Conservation (phyloP, 92 coral and sea anemone genomes). For the Siderastrea radians region DNA sequence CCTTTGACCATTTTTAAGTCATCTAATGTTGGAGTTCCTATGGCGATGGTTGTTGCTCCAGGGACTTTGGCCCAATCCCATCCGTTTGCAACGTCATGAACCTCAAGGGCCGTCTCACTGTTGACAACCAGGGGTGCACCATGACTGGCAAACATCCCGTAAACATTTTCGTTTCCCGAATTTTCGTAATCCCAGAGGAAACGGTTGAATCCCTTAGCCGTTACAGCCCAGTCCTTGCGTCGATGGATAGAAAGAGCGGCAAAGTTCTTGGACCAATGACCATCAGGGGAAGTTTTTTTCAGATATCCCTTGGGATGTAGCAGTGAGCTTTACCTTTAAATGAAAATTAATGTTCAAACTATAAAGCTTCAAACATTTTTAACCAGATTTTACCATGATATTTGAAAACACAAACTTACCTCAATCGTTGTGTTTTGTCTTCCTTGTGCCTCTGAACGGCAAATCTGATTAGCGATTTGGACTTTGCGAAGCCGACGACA, state of each 20-base stretch:
- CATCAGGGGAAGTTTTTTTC: constrained; percentile 73
- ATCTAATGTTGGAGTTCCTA: constrained; percentile 26
- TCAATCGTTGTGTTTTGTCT: no score
- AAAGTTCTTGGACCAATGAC: constrained; percentile 87
- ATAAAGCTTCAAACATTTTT: neutral
- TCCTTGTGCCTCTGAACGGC: no score
- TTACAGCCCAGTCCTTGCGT: constrained; percentile 79
- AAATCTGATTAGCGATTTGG: no score
- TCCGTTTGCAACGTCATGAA: constrained; percentile 72
- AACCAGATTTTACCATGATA: neutral
- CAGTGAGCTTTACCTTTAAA: constrained; percentile 33
- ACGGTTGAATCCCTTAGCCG: constrained; percentile 82
- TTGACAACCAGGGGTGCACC: constrained; percentile 79
- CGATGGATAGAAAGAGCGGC: constrained; percentile 86
- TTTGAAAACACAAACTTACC: no score
- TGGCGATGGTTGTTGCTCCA: constrained; percentile 79
- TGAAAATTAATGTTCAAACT: neutral
- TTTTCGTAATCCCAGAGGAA: constrained; percentile 79
- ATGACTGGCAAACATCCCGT: constrained; percentile 78
- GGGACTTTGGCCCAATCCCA: constrained; percentile 93
- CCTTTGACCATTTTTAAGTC: constrained; percentile 25
- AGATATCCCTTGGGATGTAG: neutral
- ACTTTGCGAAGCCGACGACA: no score
- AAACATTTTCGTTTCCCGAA: constrained; percentile 50
- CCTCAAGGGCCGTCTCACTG: constrained; percentile 54